Conservation (phyloP, 1,140 invertebrate genomes). For the Magallana ariakensis region DNA sequence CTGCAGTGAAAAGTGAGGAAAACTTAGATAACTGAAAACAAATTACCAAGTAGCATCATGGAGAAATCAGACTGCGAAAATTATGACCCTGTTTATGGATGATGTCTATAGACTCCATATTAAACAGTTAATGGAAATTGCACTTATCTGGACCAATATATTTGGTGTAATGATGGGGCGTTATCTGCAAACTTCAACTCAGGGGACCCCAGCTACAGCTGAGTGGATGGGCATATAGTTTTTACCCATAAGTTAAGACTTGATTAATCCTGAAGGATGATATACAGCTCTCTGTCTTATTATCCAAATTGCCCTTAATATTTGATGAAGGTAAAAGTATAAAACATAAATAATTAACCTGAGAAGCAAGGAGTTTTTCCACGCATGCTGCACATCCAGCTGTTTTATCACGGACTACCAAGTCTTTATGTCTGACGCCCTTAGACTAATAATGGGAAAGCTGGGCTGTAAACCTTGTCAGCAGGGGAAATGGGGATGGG, state of each 20-base stretch:
- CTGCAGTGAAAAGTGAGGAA: conserved; percentile 26
- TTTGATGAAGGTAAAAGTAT: conserved; percentile 38
- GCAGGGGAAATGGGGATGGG: no score
- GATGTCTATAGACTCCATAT: neutral
- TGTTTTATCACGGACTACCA: neutral
- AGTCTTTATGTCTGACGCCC: neutral
- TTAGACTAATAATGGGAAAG: conserved; percentile 11
- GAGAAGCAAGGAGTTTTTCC: conserved; percentile 3
- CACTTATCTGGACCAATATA: conserved; percentile 5
- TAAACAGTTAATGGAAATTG: neutral
- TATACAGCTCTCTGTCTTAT: neutral
- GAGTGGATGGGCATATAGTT: neutral
- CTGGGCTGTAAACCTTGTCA: no score
- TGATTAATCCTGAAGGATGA: conserved; percentile 36
- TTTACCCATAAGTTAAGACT: neutral
- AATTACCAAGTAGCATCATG: conserved; percentile 1
- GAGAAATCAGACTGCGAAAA: conserved; percentile 2
- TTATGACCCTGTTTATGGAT: conserved; percentile 14
- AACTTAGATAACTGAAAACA: neutral
- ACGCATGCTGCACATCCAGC: conserved; percentile 3
- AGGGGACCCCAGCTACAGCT: neutral
- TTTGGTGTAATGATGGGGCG: neutral
- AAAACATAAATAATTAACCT: conserved; percentile 34
- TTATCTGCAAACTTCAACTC: no score
- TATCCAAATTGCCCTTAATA: conserved; percentile 35